Evolutionary conservation across 2,113 vertebrate genomes (phyloP).

Genomic region (Larimichthys polyactis): DNA sequence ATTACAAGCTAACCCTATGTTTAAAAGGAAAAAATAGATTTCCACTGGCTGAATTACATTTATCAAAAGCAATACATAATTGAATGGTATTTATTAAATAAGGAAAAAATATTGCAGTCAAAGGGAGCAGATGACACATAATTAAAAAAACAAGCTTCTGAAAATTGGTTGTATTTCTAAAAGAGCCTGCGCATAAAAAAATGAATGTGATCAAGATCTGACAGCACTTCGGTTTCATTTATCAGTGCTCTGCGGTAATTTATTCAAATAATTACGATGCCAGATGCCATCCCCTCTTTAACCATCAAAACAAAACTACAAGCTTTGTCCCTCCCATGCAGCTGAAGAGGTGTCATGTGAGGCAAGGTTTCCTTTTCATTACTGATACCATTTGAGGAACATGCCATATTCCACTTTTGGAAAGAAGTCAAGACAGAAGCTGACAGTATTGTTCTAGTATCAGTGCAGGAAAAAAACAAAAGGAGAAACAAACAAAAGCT

Average conservation of each 20-base stretch:
- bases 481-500: constrained; percentile 80
- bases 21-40: constrained; percentile 44
- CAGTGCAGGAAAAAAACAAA: constrained; percentile 57
- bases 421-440: constrained; percentile 74
- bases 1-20: background rate
- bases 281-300: constrained; percentile 77
- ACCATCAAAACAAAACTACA: constrained; percentile 76
- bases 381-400: constrained; percentile 74
- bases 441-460: constrained; percentile 81
- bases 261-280: constrained; percentile 76
- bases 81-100: constrained; percentile 70
- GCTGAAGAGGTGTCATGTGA: constrained; percentile 75
- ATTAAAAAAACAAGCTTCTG: constrained; percentile 38
- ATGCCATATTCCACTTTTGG: constrained; percentile 70
- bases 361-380: constrained; percentile 79
- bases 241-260: constrained; percentile 58
- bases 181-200: constrained; percentile 1
- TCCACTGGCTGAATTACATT: constrained; percentile 64
- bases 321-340: constrained; percentile 67
- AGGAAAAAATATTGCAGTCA: constrained; percentile 44
- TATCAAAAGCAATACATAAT: constrained; percentile 78
- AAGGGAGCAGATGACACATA: constrained; percentile 58
- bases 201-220: constrained; percentile 58
- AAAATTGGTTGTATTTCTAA: constrained; percentile 33
- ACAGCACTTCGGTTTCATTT: constrained; percentile 71